Evolutionary conservation across 2,888 invertebrate species (phyloP).

Genomic region (Dolichopus griseipennis): DNA sequence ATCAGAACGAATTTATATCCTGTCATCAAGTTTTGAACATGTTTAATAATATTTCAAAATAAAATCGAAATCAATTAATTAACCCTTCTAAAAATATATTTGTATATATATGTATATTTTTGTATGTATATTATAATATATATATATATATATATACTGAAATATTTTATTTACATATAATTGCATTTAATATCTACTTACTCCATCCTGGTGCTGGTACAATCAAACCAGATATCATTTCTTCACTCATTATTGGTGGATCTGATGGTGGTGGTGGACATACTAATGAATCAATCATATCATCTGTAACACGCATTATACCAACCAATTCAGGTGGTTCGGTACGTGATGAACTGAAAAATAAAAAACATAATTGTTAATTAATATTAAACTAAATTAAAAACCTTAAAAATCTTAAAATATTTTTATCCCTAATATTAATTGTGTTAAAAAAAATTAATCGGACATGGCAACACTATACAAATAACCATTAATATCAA

Average conservation of each 20-base stretch:
- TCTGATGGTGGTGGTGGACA: constrained; percentile 94
- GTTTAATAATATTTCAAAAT: too few relatives aligned
- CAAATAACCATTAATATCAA: too few relatives aligned
- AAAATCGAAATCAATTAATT: too few relatives aligned
- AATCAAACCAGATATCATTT: constrained; percentile 92
- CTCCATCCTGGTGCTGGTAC: constrained; percentile 95
- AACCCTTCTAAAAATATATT: too few relatives aligned
- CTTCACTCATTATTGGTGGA: constrained; percentile 86
- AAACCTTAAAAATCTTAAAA: neutral
- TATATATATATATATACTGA: neutral
- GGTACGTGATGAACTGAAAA: constrained; percentile 63
- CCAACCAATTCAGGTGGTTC: constrained; percentile 71
- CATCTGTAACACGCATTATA: constrained; percentile 81
- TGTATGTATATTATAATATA: neutral
- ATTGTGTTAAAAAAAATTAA: too few relatives aligned
- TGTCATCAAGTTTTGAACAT: too few relatives aligned
- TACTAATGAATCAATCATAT: constrained; percentile 89
- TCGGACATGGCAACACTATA: too few relatives aligned
- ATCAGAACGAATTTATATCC: too few relatives aligned
- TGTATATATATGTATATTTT: too few relatives aligned
- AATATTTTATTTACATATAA: neutral
- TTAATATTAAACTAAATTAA: constrained; percentile 15
- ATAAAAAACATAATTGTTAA: constrained; percentile 12
- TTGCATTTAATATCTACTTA: constrained; percentile 46
- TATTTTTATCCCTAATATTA: too few relatives aligned